Conservation (phyloP, 2,113 vertebrate species). For the Diadophis punctatus region DNA sequence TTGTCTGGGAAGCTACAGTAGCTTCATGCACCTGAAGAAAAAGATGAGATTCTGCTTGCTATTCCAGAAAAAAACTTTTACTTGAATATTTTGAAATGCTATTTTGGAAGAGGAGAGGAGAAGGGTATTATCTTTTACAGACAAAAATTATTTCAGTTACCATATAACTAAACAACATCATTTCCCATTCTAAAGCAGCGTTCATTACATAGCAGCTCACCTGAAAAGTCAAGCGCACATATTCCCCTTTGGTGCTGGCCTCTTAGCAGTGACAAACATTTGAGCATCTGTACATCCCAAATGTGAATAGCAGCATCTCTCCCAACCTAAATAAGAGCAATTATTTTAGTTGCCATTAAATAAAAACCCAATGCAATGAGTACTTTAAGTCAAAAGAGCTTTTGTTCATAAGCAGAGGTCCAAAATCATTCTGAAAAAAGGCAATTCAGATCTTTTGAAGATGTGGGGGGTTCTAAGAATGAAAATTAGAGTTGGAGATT, state of each 20-base stretch:
- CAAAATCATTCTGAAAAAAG: background rate
- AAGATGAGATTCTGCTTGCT: background rate
- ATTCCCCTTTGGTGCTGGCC: constrained; percentile 93
- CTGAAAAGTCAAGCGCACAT: constrained; percentile 93
- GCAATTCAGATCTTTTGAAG: background rate
- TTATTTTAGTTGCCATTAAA: constrained; percentile 6
- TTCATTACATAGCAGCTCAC: constrained; percentile 59
- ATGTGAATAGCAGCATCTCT: constrained; percentile 92
- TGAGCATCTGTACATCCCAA: constrained; percentile 92
- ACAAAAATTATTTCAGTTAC: background rate
- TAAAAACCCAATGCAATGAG: background rate
- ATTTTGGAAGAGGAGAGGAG: background rate
- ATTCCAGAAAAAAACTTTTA: background rate
- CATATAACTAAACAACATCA: background rate
- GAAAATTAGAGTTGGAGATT: background rate
- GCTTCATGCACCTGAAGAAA: background rate
- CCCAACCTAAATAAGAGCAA: constrained; percentile 78
- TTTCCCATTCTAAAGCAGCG: background rate
- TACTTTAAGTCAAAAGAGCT: constrained; percentile 21
- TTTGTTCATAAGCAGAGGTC: background rate
- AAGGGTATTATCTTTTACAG: background rate
- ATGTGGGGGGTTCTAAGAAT: background rate
- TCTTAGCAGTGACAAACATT: constrained; percentile 88
- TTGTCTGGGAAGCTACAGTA: background rate
- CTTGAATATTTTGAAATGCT: background rate